These are phyloP conservation scores for Cephalotes varians DNA, from an alignment of 2,888 invertebrate genomes.

Conservation along the genomic window DNA sequence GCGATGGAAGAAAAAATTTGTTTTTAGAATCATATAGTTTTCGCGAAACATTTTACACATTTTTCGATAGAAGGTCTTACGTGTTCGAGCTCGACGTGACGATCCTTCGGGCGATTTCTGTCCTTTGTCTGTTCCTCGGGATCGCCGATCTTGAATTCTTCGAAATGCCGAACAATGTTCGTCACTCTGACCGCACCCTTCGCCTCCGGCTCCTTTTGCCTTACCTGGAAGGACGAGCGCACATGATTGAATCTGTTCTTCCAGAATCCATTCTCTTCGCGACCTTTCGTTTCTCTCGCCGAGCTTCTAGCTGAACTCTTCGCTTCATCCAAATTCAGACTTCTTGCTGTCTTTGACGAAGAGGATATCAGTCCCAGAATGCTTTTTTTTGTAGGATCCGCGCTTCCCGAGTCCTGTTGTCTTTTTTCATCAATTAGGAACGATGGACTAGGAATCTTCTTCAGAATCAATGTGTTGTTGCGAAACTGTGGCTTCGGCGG, in stretches of 20 bases:
- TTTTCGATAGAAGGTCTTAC: conserved; percentile 11
- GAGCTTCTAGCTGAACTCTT: conserved; percentile 38
- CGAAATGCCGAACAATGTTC: conserved; percentile 84
- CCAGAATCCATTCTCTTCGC: conserved; percentile 72
- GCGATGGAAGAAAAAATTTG: neutral
- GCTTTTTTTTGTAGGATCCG: conserved; percentile 68
- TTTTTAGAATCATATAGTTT: neutral
- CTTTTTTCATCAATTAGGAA: conserved; percentile 83
- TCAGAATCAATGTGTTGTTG: conserved; percentile 82
- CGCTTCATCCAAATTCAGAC: conserved; percentile 63
- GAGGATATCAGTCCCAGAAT: conserved; percentile 66
- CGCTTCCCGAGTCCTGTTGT: conserved; percentile 70
- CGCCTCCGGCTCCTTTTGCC: conserved; percentile 66
- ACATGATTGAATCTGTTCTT: conserved; percentile 78
- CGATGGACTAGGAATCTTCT: conserved; percentile 85
- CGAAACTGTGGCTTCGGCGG: conserved; percentile 90
- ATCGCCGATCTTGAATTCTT: conserved; percentile 84
- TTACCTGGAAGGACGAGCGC: conserved; percentile 77
- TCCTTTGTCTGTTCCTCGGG: conserved; percentile 71
- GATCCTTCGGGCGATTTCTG: conserved; percentile 74
- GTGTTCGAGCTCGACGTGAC: conserved; percentile 73
- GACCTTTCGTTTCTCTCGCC: conserved; percentile 11
- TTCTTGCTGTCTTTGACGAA: conserved; percentile 72
- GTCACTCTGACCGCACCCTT: conserved; percentile 77
- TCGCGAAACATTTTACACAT: neutral